phyloP scores from a whole-genome alignment of 64 coral and sea anemone genomes.

The Dendrophyllia cribrosa region DNA sequence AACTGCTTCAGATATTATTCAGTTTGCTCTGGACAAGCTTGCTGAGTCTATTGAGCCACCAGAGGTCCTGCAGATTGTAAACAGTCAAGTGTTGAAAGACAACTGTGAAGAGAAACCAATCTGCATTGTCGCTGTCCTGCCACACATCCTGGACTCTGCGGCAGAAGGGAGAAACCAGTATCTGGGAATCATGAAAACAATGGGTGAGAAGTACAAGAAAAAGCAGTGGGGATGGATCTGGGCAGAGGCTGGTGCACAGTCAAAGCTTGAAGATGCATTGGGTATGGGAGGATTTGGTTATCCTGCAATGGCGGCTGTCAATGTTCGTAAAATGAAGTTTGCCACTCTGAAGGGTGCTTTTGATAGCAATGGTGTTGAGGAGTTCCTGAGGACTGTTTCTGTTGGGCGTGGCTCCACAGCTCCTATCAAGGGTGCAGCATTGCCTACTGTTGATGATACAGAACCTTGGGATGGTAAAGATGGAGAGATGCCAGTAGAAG shows the following conservation, averaged over 20 bases:
- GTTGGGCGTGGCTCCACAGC: conserved; percentile 93
- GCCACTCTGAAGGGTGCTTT: conserved; percentile 87
- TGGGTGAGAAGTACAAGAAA: conserved; percentile 98
- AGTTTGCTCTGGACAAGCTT: conserved; percentile 88
- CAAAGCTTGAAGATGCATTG: conserved; percentile 90
- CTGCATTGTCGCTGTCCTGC: conserved; percentile 90
- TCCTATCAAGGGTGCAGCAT: conserved; percentile 67
- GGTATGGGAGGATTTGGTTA: conserved; percentile 98
- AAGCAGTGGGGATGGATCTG: conserved; percentile 98
- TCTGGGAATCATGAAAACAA: conserved; percentile 84
- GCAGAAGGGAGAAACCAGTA: conserved; percentile 90
- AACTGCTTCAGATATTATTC: conserved; percentile 92
- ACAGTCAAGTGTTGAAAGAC: conserved; percentile 62
- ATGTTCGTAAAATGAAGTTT: conserved; percentile 89
- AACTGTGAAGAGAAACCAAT: conserved; percentile 91
- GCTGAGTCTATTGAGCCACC: conserved; percentile 88
- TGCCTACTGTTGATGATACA: conserved; percentile 67
- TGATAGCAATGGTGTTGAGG: conserved; percentile 93
- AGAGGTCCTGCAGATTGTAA: conserved; percentile 72
- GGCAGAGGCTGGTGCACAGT: conserved; percentile 90
- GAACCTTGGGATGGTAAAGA: conserved; percentile 98
- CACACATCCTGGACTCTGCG: conserved; percentile 96
- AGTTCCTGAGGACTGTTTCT: conserved; percentile 86
- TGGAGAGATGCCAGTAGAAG: conserved; percentile 91
- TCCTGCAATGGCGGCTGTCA: conserved; percentile 92